phyloP scores from a whole-genome alignment of 2,113 vertebrate species.

The Taurulus bubalis region DNA sequence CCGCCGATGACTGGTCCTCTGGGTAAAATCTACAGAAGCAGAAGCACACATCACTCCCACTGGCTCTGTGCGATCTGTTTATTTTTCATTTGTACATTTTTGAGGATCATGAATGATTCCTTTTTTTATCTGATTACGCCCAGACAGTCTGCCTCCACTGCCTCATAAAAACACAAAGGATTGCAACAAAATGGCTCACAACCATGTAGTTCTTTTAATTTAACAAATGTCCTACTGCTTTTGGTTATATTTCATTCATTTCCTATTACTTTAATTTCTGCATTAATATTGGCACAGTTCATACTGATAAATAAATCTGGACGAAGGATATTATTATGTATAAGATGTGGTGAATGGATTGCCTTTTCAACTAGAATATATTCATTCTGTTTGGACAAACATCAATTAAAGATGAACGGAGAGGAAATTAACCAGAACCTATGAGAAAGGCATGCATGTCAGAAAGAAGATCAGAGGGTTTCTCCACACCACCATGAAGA shows the following conservation, averaged over 20 bases:
- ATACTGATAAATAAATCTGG: slow-evolving; percentile 31
- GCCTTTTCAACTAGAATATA: slow-evolving; percentile 41
- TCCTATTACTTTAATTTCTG: slow-evolving; percentile 56
- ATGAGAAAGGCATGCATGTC: slow-evolving; percentile 43
- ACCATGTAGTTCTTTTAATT: slow-evolving; percentile 64
- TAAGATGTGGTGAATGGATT: slow-evolving; percentile 39
- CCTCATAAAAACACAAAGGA: slow-evolving; percentile 76
- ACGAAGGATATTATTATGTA: slow-evolving; percentile 51
- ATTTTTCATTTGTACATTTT: slow-evolving; percentile 85
- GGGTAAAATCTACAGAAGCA: slow-evolving; percentile 69
- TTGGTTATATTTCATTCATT: slow-evolving; percentile 50
- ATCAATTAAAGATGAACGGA: slow-evolving; percentile 60
- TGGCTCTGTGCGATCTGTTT: slow-evolving; percentile 75
- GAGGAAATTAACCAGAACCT: slow-evolving; percentile 59
- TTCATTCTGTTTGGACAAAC: slow-evolving; percentile 55
- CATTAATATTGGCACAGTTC: slow-evolving; percentile 34
- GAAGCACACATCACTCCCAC: slow-evolving; percentile 69
- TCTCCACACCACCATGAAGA: slow-evolving; percentile 66
- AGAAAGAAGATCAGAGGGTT: slow-evolving; percentile 64
- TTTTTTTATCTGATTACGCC: slow-evolving; percentile 83
- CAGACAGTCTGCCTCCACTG: slow-evolving; percentile 82
- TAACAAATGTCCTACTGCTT: slow-evolving; percentile 71
- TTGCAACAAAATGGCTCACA: slow-evolving; percentile 64
- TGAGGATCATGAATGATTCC: slow-evolving; percentile 80
- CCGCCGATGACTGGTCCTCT: slow-evolving; percentile 67